Conservation (phyloP, 2,797 vertebrate genomes). For the Garrulus glandarius region DNA sequence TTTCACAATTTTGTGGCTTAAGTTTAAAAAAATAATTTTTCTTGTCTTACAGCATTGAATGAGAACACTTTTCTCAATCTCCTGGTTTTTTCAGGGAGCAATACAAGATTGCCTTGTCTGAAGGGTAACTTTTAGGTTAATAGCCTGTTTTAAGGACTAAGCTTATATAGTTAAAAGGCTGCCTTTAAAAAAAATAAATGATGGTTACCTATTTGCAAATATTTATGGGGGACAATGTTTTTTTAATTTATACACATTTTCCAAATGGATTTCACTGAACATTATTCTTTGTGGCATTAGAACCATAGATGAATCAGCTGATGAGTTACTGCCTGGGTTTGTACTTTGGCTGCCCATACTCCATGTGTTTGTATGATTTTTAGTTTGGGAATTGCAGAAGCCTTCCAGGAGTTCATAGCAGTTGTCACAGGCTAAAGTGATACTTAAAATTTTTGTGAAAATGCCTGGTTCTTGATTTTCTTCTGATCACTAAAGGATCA, state of each 20-base stretch:
- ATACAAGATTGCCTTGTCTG: neutral
- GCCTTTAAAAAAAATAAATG: neutral
- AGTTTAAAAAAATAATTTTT: neutral
- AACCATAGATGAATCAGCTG: neutral
- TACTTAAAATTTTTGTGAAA: neutral
- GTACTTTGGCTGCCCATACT: neutral
- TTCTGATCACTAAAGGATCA: neutral
- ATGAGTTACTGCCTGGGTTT: neutral
- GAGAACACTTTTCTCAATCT: neutral
- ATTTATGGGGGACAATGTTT: neutral
- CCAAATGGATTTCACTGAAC: neutral
- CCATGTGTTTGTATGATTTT: neutral
- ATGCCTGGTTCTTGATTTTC: neutral
- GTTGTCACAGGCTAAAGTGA: neutral
- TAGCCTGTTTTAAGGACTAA: neutral
- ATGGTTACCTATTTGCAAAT: neutral
- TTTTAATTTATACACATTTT: neutral
- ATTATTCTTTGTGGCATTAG: neutral
- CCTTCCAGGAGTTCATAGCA: neutral
- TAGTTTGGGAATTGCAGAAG: neutral
- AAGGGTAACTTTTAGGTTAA: neutral
- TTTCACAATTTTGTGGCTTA: neutral
- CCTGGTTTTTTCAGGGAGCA: neutral
- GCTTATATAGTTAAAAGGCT: neutral
- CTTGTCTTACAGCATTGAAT: neutral